These are phyloP conservation scores for Dicrurus megarhynchus DNA, from an alignment of 2,113 vertebrate genomes.

Conservation along the genomic window DNA sequence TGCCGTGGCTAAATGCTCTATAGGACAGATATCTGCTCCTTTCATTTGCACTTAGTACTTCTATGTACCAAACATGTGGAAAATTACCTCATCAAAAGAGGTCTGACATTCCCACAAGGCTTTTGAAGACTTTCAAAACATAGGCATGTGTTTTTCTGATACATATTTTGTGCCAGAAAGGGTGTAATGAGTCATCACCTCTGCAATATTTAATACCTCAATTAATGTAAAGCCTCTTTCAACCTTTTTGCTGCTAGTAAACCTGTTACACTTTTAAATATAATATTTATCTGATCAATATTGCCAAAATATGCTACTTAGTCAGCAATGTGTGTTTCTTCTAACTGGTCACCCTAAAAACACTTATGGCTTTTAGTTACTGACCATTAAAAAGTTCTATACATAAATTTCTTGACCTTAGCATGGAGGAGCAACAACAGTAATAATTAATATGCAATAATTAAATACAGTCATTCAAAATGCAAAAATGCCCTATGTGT, in stretches of 20 bases:
- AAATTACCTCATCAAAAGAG: constrained; percentile 37
- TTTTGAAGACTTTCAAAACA: constrained; percentile 39
- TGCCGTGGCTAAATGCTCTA: background rate
- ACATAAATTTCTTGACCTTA: background rate
- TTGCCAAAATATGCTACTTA: constrained; percentile 37
- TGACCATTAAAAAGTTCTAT: background rate
- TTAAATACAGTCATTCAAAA: background rate
- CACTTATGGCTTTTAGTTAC: background rate
- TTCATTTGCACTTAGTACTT: background rate
- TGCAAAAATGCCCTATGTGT: background rate
- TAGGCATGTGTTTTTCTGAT: constrained; percentile 23
- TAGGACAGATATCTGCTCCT: background rate
- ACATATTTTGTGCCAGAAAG: constrained; percentile 36
- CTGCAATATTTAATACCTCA: constrained; percentile 19
- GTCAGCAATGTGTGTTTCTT: background rate
- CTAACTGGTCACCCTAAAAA: background rate
- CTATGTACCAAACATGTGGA: background rate
- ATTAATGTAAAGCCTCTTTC: constrained; percentile 39
- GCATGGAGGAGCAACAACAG: background rate
- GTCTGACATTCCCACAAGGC: background rate
- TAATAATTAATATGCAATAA: background rate
- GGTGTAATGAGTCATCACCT: constrained; percentile 54
- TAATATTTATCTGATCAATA: background rate
- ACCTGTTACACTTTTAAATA: constrained; percentile 19
- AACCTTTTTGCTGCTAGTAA: constrained; percentile 45